Base-by-base conservation (phyloP, 2,797 vertebrate species). In the Dermochelys coriacea region DNA sequence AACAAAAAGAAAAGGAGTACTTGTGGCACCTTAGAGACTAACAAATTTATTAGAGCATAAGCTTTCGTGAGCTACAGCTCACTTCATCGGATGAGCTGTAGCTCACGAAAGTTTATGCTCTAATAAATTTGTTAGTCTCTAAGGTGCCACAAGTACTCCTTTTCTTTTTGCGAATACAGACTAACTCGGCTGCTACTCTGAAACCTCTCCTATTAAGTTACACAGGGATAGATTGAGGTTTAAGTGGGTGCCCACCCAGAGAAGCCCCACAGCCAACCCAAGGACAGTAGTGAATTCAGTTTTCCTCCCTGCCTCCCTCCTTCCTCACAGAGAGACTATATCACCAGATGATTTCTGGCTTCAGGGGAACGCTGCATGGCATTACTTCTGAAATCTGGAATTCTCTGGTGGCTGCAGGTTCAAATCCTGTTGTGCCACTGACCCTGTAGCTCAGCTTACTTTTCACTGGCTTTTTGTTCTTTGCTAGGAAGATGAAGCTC, bases 241-340 rank as follows among this genome's bases (percentile, higher is more conserved):
- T 88, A 57, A 51, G 12, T 45, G 11, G 5, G 3, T 41, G 1
- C 14, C n/a, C 14, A 77, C 74, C 27, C 27, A 31, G 45, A 77
- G 23, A 29, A 77, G 74, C 68, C 37, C 37, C 37, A 41, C 23
- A 23, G 68, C 12, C 45, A 16, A 14, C 74, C 23, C 45, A 77
- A 49, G 9, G 19, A 47, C 37, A 47, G 5, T 6, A 1, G 1
- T 21, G 8, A 41, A 41, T 41, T 41, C 12, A 68, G 5, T 1
- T 3, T 52, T 8, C 27, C 75, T 86, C 25, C 23, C 79, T 86
- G 21, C 45, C 1, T 4, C 8, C 23, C 80, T 19, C 7, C 52
- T 68, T 2, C 2, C 0, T 0, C 11, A 12, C 37, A 71, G n/a
- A 71, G 10, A 41, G n/a, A 71, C 9, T 41, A 5, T 19, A 12